Percentiles rank a stretch among this genome's conserved stretches.
Conservation (phyloP, 2,113 vertebrate species). For the Poeciliopsis prolifica region DNA sequence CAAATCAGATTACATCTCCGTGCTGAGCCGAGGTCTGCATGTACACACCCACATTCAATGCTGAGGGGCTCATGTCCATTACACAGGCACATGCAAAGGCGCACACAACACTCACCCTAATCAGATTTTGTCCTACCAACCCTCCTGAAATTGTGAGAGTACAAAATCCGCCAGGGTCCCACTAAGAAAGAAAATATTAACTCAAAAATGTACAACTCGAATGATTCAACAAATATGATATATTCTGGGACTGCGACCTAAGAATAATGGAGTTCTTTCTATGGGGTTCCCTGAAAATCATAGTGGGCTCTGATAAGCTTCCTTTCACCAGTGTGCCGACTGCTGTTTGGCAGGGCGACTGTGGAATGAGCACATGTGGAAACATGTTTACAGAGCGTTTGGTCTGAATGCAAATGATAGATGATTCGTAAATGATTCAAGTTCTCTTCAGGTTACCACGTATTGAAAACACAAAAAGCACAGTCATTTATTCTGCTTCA, state of each 20-base stretch:
- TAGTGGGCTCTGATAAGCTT: slow-evolving; percentile 47
- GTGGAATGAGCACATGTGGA: slow-evolving; percentile 71
- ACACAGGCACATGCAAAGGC: slow-evolving; percentile 29
- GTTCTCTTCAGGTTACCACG: slow-evolving; percentile 50
- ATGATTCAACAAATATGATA: slow-evolving; percentile 5
- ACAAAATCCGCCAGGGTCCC: not conserved
- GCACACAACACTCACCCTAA: slow-evolving; percentile 41
- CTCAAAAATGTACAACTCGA: slow-evolving; percentile 1
- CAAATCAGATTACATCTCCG: slow-evolving; percentile 81
- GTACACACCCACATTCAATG: slow-evolving; percentile 55
- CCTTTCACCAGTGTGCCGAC: slow-evolving; percentile 45
- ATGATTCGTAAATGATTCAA: slow-evolving; percentile 65
- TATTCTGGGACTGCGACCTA: not conserved
- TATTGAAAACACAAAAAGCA: slow-evolving; percentile 40
- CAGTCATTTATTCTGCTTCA: slow-evolving; percentile 30
- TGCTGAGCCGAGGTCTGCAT: slow-evolving; percentile 72
- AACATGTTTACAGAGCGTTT: slow-evolving; percentile 68
- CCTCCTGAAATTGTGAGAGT: slow-evolving; percentile 13
- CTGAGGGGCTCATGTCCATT: slow-evolving; percentile 22
- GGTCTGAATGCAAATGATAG: slow-evolving; percentile 66
- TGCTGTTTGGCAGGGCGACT: slow-evolving; percentile 61
- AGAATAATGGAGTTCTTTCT: not conserved
- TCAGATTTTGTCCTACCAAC: slow-evolving; percentile 62
- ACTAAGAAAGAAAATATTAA: not conserved
- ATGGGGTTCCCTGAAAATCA: slow-evolving; percentile 32